A percentile compares a stretch with the other conserved stretches of the same genome.
Evolutionary conservation across 2,888 invertebrate species (phyloP).

Genomic region (Tinea trinotella): DNA sequence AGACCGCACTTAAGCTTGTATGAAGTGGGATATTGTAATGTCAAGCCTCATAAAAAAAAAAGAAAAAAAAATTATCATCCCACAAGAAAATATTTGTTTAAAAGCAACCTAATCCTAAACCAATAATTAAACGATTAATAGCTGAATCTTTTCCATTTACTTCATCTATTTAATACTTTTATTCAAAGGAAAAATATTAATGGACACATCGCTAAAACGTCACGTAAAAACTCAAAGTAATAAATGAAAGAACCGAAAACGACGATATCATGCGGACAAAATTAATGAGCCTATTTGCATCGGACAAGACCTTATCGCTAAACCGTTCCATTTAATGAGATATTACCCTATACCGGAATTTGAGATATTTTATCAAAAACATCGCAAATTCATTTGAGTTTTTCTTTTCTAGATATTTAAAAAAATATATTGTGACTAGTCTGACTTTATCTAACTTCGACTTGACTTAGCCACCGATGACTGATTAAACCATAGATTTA

Average conservation of each 20-base stretch:
- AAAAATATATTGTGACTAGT: too few relatives aligned
- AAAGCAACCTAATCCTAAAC: too few relatives aligned
- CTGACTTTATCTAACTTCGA: too few relatives aligned
- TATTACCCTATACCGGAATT: constrained; percentile 3
- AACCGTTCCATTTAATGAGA: constrained; percentile 12
- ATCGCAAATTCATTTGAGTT: not conserved
- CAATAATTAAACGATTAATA: too few relatives aligned
- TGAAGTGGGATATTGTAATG: too few relatives aligned
- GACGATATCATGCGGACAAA: constrained; percentile 18
- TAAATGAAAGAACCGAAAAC: constrained; percentile 5
- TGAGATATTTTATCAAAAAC: constrained; percentile 3
- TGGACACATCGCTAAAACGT: constrained; percentile 1
- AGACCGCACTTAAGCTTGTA: too few relatives aligned
- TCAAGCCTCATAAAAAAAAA: too few relatives aligned
- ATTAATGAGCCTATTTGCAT: constrained; percentile 18
- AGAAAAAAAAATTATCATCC: too few relatives aligned
- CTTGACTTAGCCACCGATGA: too few relatives aligned
- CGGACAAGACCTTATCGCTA: constrained; percentile 15
- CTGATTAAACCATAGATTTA: too few relatives aligned
- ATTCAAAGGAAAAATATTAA: not conserved
- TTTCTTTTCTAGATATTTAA: too few relatives aligned
- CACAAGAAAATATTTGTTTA: too few relatives aligned
- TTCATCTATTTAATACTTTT: not conserved
- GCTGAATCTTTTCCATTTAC: not conserved
- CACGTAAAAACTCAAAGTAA: not conserved